Conservation (phyloP, 2,113 vertebrate genomes). For the Notothenia coriiceps region DNA sequence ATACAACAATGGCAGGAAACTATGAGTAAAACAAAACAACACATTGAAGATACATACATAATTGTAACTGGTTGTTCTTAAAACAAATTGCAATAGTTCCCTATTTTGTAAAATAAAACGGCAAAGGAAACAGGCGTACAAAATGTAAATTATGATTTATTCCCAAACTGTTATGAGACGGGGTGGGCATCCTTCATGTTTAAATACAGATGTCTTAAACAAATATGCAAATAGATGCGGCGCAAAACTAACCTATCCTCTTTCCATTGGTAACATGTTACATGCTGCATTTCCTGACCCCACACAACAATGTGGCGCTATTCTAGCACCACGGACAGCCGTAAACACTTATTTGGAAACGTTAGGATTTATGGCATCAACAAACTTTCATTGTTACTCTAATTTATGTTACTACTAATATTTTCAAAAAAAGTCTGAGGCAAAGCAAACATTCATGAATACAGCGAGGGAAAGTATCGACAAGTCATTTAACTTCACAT, state of each 20-base stretch:
- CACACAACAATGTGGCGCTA: too few relatives aligned
- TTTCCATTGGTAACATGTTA: not conserved
- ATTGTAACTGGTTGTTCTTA: not conserved
- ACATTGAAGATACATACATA: accelerated
- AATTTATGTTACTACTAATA: not conserved
- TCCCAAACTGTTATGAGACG: not conserved
- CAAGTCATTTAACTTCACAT: not conserved
- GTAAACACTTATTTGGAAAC: not conserved
- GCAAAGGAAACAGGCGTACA: not conserved
- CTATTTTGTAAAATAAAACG: not conserved
- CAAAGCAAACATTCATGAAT: not conserved
- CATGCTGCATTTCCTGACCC: not conserved
- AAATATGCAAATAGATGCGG: not conserved
- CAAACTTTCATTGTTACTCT: not conserved
- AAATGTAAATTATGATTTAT: not conserved
- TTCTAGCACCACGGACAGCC: not conserved
- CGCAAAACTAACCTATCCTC: not conserved
- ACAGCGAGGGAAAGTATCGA: not conserved
- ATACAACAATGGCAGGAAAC: too few relatives aligned
- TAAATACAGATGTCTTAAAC: too few relatives aligned
- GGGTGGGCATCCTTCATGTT: accelerated
- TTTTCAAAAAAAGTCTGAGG: not conserved
- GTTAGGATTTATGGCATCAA: not conserved
- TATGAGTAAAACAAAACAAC: not conserved
- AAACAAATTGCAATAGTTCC: too few relatives aligned